These are phyloP conservation scores for Sigmodon hispidus DNA, from an alignment of 2,113 vertebrate genomes.

Conservation along the genomic window DNA sequence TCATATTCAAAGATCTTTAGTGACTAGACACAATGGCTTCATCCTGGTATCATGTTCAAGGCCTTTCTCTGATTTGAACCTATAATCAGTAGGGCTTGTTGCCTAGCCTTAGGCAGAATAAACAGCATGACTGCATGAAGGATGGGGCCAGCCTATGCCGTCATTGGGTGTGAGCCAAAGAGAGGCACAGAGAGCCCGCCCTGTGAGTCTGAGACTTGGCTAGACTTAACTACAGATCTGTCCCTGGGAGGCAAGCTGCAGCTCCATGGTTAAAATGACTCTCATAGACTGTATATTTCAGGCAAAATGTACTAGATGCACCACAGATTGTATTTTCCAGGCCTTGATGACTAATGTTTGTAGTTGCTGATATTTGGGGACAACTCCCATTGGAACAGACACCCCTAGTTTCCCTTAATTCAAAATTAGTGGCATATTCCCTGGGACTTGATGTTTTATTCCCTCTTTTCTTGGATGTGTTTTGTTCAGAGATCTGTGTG, in stretches of 20 bases:
- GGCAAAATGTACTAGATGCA: constrained; percentile 58
- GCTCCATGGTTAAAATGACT: neutral
- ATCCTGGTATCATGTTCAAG: neutral
- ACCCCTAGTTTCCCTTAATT: constrained; percentile 43
- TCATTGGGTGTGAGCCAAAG: neutral
- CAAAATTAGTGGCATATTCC: constrained; percentile 65
- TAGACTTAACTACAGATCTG: neutral
- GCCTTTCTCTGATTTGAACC: neutral
- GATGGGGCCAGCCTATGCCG: neutral
- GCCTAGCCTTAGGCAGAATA: neutral
- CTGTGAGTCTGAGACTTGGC: neutral
- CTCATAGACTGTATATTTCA: constrained; percentile 43
- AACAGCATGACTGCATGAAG: neutral
- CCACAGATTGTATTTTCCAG: constrained; percentile 69
- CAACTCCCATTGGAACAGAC: constrained; percentile 66
- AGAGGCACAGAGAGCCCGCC: neutral
- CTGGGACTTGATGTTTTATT: constrained; percentile 62
- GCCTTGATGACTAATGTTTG: constrained; percentile 67
- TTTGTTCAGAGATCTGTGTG: neutral
- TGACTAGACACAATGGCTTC: neutral
- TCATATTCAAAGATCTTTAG: neutral
- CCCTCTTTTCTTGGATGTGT: neutral
- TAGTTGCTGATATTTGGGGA: constrained; percentile 65
- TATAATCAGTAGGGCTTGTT: fast-evolving
- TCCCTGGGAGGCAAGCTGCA: neutral